Evolutionary conservation across 2,113 vertebrate species (phyloP).

Genomic region (Pangasianodon gigas): DNA sequence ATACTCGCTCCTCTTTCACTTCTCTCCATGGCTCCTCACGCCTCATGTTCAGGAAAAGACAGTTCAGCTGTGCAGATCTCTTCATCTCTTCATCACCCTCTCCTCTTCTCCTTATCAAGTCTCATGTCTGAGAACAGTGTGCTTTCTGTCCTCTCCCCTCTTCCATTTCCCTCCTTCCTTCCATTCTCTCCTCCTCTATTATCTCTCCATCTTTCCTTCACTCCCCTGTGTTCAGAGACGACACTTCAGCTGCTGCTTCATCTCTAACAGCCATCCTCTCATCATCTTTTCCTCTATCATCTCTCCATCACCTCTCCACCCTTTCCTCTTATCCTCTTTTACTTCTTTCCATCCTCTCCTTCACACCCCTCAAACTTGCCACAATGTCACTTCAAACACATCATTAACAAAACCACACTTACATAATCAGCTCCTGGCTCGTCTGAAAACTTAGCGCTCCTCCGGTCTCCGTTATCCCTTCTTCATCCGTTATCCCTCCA

Average conservation of each 20-base stretch:
- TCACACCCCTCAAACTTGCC: background rate
- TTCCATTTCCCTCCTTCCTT: conserved; percentile 45
- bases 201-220: conserved; percentile 35
- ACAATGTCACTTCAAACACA: background rate
- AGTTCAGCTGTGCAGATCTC: background rate
- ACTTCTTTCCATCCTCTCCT: background rate
- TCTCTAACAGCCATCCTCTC: background rate
- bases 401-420: conserved; percentile 1
- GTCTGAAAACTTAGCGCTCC: background rate
- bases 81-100: background rate
- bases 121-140: background rate
- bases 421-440: conserved; percentile 3
- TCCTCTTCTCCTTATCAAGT: background rate
- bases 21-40: background rate
- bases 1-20: background rate
- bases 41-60: background rate
- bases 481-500: conserved; percentile 15
- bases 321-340: background rate
- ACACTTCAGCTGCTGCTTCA: background rate
- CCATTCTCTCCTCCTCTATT: background rate
- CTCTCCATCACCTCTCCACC: background rate
- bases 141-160: background rate
- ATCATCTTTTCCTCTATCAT: background rate
- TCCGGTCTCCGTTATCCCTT: background rate
- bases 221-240: background rate